phyloP scores from a whole-genome alignment of 2,888 invertebrate genomes.

The Notodonta dromedarius region DNA sequence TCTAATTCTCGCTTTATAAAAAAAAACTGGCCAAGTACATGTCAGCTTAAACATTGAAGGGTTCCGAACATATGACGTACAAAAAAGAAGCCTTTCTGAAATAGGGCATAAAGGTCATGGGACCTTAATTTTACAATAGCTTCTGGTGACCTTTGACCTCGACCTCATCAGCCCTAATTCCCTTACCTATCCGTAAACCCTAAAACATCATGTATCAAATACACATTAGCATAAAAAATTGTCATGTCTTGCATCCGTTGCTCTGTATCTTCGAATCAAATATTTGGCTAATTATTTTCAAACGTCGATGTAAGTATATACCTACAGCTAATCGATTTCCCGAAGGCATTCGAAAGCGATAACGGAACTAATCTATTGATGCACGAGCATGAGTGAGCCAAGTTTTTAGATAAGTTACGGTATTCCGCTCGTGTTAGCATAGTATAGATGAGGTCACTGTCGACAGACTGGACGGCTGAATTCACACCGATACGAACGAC shows the following conservation, averaged over 20 bases:
- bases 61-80: too few species aligned
- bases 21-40: neutral
- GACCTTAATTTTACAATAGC: too few species aligned
- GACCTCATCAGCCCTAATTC: too few species aligned
- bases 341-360: neutral
- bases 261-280: neutral
- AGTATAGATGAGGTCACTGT: constrained; percentile 52
- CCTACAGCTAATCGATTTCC: neutral
- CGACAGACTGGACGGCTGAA: constrained; percentile 26
- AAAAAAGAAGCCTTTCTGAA: too few species aligned
- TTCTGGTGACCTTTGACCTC: too few species aligned
- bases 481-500: constrained; percentile 45
- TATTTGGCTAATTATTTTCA: neutral
- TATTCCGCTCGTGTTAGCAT: constrained; percentile 52
- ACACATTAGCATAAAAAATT: neutral
- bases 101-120: too few species aligned
- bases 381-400: constrained; percentile 25
- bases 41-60: too few species aligned
- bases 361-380: constrained; percentile 29
- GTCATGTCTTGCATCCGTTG: neutral
- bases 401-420: constrained; percentile 60
- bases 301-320: neutral
- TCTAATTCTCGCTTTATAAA: neutral
- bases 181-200: too few species aligned
- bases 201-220: neutral